A percentile compares a stretch with the other conserved stretches of the same genome.
These are phyloP conservation scores for Metacarcinus magister DNA, from an alignment of 2,888 invertebrate species.

Conservation along the genomic window DNA sequence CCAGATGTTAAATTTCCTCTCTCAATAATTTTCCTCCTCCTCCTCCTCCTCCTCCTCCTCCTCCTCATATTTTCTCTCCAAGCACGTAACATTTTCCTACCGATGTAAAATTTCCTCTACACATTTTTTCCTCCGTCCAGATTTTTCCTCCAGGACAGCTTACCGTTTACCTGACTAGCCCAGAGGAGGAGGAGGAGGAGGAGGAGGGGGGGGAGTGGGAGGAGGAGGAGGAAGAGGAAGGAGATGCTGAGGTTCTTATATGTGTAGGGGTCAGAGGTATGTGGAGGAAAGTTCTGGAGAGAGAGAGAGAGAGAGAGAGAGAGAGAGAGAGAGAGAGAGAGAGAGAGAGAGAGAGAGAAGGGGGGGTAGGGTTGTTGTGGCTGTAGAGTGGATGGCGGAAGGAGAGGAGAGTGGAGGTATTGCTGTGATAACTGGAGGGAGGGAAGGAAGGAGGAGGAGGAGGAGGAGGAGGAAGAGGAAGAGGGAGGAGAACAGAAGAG, in stretches of 20 bases:
- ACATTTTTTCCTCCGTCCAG: background rate
- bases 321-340: slow-evolving; percentile 57
- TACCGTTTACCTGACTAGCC: background rate
- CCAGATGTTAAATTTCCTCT: background rate
- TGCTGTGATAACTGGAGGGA: background rate
- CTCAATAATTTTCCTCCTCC: background rate
- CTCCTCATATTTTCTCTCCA: background rate
- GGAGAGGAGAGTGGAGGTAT: background rate
- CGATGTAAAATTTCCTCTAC: background rate
- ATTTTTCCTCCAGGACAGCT: background rate
- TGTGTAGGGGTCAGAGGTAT: background rate
- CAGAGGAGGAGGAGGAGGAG: background rate
- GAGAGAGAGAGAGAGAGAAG: slow-evolving; percentile 50
- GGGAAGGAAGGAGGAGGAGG: background rate
- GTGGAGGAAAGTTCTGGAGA: background rate
- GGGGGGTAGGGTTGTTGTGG: background rate
- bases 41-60: background rate
- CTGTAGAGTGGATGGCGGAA: too few species aligned
- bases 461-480: background rate
- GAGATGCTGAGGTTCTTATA: background rate
- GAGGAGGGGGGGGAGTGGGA: background rate
- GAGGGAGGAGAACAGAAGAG: background rate
- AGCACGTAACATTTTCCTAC: background rate
- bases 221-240: background rate
- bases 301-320: slow-evolving; percentile 28